Evolutionary conservation across 1,140 invertebrate species (phyloP), one percentile per base, ranked within the genome.

Genomic region (Drosophila neocordata): DNA sequence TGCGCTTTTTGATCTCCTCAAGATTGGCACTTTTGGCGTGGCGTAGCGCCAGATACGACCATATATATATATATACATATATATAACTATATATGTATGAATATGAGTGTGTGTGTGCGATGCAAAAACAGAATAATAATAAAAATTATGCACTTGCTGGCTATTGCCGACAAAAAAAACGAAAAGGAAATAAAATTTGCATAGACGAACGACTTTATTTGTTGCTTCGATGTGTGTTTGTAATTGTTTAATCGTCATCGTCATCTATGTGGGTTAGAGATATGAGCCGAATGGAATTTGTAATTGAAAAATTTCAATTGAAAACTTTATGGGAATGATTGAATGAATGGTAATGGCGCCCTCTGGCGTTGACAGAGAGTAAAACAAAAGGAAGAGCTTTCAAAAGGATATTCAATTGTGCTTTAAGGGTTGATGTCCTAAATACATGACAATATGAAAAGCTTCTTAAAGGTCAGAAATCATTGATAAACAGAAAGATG

Each of bases 171-270:
- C 53, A 56, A 24, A 15, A 27, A 27, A 7, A 9, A 22, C 22
- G 31, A 6, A 48, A 18, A 20, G 24, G 13, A 27, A 13, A 24
- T 31, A 13, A 24, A 13, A 87, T 87, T 87, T 82, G 82, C 82
- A 87, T 87, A 87, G 81, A 85, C 66, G 62, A 85, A 84, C 77
- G 81, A 85, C 81, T 85, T 69, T 85, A 85, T 85, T 85, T 85
- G n/a, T 81, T 66, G 70, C 51, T 18, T 58, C 8, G 38, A 18
- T 31, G 51, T 57, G 61, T 63, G 35, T 69, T 41, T 71, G 20
- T 84, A 75, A 77, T 78, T 82, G 68, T 56, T 67, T 84, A 84
- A 84, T 84, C 80, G 65, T 60, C 73, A 84, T 84, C 80, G 65
- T 64, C 73, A 85, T 84, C 81, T 77, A 85, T 84, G 81, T 84